phyloP scores from a whole-genome alignment of 2,888 invertebrate species.

The Andrena minutula region DNA sequence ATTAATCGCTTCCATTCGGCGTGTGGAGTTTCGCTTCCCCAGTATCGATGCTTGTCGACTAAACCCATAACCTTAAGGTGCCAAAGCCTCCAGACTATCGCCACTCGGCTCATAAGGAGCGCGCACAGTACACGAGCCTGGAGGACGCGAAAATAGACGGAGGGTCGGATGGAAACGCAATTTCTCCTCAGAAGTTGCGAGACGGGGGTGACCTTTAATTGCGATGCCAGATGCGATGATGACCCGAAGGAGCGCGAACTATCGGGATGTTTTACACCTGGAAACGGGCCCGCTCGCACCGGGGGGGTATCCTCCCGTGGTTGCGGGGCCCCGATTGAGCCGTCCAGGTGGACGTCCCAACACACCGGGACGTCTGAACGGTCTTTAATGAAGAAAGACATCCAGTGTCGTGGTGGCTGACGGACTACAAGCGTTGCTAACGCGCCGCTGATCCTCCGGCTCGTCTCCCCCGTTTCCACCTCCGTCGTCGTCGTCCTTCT shows the following conservation, averaged over 20 bases:
- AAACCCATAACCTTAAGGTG: background rate
- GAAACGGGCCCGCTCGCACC: conserved; percentile 60
- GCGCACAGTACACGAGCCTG: background rate
- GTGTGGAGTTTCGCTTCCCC: background rate
- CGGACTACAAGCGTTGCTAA: conserved; percentile 78
- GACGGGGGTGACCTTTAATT: conserved; percentile 69
- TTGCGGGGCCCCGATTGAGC: conserved; percentile 69
- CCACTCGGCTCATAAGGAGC: background rate
- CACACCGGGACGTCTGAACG: conserved; percentile 71
- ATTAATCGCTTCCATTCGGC: background rate
- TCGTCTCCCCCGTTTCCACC: conserved; percentile 6
- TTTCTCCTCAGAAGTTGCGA: conserved; percentile 32
- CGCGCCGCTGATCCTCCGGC: conserved; percentile 65
- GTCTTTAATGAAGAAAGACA: conserved; percentile 77
- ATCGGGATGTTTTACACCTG: conserved; percentile 57
- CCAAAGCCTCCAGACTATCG: background rate
- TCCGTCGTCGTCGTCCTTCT: conserved; percentile 4
- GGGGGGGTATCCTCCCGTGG: conserved; percentile 57
- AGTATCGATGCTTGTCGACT: too few relatives aligned
- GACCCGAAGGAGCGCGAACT: conserved; percentile 52
- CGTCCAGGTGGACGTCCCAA: conserved; percentile 71
- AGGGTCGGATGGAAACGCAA: conserved; percentile 2
- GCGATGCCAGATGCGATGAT: conserved; percentile 55
- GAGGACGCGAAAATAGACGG: conserved; percentile 15
- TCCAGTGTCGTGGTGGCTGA: conserved; percentile 70